Percentiles rank a stretch among this genome's conserved stretches.
These are phyloP conservation scores for Carcinoscorpius rotundicauda DNA, from an alignment of 1,140 invertebrate genomes.

Conservation along the genomic window DNA sequence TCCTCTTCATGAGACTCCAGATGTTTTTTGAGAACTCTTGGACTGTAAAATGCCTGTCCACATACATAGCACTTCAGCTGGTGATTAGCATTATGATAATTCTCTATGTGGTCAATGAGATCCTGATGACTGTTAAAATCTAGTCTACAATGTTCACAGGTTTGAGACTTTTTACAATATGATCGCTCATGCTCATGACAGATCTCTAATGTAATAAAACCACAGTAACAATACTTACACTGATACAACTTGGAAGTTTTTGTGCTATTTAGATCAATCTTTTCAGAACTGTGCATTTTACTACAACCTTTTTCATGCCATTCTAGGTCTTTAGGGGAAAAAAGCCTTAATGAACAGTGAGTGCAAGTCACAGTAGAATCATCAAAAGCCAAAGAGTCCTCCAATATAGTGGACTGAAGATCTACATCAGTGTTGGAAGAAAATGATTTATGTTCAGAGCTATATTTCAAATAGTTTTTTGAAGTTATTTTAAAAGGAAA, in stretches of 20 bases:
- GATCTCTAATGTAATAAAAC: constrained; percentile 1
- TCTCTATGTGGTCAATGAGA: not conserved
- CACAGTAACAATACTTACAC: not conserved
- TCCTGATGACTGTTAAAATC: not conserved
- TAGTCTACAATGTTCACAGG: not conserved
- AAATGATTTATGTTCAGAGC: too few species aligned
- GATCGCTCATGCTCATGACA: not conserved
- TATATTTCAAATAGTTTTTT: too few species aligned
- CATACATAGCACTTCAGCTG: not conserved
- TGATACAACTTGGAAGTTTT: too few species aligned
- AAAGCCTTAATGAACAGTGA: constrained; percentile 1
- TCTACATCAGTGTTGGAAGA: too few species aligned
- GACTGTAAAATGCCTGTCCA: too few species aligned
- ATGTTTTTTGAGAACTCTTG: too few species aligned
- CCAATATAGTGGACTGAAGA: too few species aligned
- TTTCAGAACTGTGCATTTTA: not conserved
- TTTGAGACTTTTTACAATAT: not conserved
- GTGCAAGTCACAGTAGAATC: not conserved
- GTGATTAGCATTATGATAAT: not conserved
- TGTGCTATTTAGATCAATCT: too few species aligned
- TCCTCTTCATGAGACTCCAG: too few species aligned
- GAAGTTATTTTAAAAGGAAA: not conserved
- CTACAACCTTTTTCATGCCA: constrained; percentile 7
- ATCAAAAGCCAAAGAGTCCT: too few species aligned
- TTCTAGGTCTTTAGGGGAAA: not conserved